Conservation (phyloP, 1,140 invertebrate genomes). For the Hylaeus anthracinus region DNA sequence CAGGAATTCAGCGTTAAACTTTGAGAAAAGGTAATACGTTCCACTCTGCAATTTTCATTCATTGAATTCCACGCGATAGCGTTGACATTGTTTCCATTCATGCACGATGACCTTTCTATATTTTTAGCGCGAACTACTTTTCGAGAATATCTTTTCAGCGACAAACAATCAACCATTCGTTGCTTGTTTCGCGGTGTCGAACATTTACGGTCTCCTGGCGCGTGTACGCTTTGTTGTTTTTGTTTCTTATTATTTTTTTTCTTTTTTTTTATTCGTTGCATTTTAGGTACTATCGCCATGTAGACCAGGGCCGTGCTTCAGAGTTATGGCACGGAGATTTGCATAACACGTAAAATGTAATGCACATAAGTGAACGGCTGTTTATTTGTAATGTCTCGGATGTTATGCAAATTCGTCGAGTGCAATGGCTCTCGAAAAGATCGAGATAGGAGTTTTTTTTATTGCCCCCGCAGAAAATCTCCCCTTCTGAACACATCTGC, state of each 20-base stretch:
- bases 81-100: slow-evolving; percentile 10
- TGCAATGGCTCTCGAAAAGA: not conserved
- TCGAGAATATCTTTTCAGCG: not conserved
- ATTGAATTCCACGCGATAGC: not conserved
- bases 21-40: not conserved
- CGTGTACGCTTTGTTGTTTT: not conserved
- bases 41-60: not conserved
- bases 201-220: not conserved
- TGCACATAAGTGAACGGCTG: slow-evolving; percentile 5
- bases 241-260: not conserved
- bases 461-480: not conserved
- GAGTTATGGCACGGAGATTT: slow-evolving; percentile 23
- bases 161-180: not conserved
- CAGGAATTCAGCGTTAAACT: no score
- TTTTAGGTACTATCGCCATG: not conserved
- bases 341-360: slow-evolving; percentile 33
- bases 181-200: not conserved
- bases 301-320: slow-evolving; percentile 19
- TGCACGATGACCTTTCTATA: not conserved
- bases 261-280: no score
- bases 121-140: not conserved
- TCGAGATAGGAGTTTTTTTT: slow-evolving; percentile 34
- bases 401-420: slow-evolving; percentile 38
- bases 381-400: slow-evolving; percentile 36
- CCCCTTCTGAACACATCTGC: not conserved